Base-by-base conservation (phyloP, 2,113 vertebrate species). In the Athene cunicularia region DNA sequence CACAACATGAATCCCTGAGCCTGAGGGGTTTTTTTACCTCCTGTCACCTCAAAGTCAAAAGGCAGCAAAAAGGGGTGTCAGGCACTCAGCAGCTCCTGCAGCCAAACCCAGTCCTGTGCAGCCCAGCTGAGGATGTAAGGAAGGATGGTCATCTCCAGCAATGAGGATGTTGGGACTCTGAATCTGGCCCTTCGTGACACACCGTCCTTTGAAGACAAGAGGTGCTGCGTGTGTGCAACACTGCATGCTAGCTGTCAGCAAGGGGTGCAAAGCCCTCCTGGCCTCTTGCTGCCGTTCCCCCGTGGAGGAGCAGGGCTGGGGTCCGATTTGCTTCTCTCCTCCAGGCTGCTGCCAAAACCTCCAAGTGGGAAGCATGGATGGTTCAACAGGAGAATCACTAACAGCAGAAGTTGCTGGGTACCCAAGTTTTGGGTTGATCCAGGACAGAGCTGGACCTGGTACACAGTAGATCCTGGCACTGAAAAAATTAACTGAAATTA, bases 151-250 rank as follows among this genome's bases (percentile, higher is more conserved):
- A 21, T 9, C 26, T 92, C 41, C 47, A 67, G 28, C 20, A 75
- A 11, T 11, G 33, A 35, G 28, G 41, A 14, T 12, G 24, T 21
- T 53, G 62, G 53, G 60, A 37, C 28, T 45, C 50, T 8, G 43
- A 75, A 21, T 71, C 22, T 71, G 66, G 28, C 22, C n/a, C 2
- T 66, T 66, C 0, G 0, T 53, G 47, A 26, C 0, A 0, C 37
- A 7, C 0, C 4, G 39, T 30, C 56, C 64, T 75, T 62, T 72
- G 80, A 72, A 55, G 70, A 37, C 1, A 6, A 23, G 90, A 88
- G 23, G 23, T 52, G 41, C 47, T 47, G 14, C 0, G 2, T 37
- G 56, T 72, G 56, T 56, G 26, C 1, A 4, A 21, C 32, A 12
- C 24, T 11, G 19, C 43, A 47, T 80, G 50, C 56, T 55, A 32